Conservation (phyloP, 2,888 invertebrate species). For the Dexiosoma caninum region DNA sequence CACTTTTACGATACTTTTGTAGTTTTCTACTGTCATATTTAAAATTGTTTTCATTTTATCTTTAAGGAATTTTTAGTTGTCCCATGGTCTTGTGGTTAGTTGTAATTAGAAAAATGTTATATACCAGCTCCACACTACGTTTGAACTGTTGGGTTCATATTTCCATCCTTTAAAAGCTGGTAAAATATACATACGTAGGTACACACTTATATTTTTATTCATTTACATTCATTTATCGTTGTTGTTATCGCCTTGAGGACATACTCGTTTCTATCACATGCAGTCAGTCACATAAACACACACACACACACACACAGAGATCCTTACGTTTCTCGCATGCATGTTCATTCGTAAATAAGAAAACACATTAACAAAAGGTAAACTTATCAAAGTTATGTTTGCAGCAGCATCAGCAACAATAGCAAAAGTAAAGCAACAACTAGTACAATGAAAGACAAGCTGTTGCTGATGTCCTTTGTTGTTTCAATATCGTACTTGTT, state of each 20-base stretch:
- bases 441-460: constrained; percentile 34
- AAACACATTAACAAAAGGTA: constrained; percentile 43
- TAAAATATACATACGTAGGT: background rate
- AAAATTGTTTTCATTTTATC: no score
- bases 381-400: constrained; percentile 46
- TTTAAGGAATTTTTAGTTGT: no score
- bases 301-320: background rate
- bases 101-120: no score
- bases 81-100: no score
- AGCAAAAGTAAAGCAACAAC: background rate
- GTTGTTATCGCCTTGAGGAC: constrained; percentile 75
- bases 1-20: no score
- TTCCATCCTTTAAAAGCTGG: background rate
- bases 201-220: constrained; percentile 67
- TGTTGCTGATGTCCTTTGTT: constrained; percentile 60
- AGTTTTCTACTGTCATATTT: no score
- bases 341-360: background rate
- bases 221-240: constrained; percentile 77
- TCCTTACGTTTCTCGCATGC: background rate
- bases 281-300: no score
- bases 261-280: constrained; percentile 13
- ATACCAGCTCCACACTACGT: no score
- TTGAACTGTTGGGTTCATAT: background rate
- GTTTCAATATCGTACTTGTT: constrained; percentile 30
- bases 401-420: constrained; percentile 22